Evolutionary conservation across 2,888 invertebrate species (phyloP).

Genomic region (Anagyrus pseudococci): DNA sequence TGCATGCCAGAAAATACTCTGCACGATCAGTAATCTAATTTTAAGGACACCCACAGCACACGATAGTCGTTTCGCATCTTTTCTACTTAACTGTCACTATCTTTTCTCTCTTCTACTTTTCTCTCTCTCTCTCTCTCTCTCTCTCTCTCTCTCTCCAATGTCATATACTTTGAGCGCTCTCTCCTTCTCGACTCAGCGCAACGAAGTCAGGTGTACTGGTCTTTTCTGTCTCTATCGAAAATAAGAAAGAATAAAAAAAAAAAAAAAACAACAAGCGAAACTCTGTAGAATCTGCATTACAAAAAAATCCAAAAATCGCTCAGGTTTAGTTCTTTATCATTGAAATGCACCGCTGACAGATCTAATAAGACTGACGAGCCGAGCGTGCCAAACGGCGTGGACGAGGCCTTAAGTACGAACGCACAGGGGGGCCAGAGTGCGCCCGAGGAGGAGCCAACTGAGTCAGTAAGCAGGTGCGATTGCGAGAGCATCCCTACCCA

Average conservation of each 20-base stretch:
- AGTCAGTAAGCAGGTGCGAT: conserved; percentile 56
- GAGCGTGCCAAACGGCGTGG: conserved; percentile 53
- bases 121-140: background rate
- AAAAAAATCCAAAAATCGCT: conserved; percentile 26
- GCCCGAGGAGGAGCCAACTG: conserved; percentile 44
- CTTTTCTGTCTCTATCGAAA: no score
- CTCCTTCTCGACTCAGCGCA: no score
- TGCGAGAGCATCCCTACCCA: conserved; percentile 46
- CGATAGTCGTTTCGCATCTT: no score
- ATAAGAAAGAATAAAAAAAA: conserved; percentile 17
- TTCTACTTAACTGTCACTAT: no score
- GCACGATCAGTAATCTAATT: conserved; percentile 25
- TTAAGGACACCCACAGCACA: conserved; percentile 30
- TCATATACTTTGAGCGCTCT: no score
- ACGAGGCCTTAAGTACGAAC: conserved; percentile 59
- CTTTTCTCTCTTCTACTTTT: conserved; percentile 1
- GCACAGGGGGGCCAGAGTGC: conserved; percentile 49
- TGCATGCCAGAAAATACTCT: conserved; percentile 21
- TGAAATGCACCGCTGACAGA: conserved; percentile 70
- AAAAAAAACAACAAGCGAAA: conserved; percentile 20
- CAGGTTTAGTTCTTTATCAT: conserved; percentile 51
- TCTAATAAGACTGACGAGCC: conserved; percentile 73
- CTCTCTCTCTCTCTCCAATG: background rate
- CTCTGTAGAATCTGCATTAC: conserved; percentile 1
- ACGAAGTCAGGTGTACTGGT: no score